A percentile compares a stretch with the other conserved stretches of the same genome.
Conservation (phyloP, 2,888 invertebrate species). For the Cephus pygmeus region DNA sequence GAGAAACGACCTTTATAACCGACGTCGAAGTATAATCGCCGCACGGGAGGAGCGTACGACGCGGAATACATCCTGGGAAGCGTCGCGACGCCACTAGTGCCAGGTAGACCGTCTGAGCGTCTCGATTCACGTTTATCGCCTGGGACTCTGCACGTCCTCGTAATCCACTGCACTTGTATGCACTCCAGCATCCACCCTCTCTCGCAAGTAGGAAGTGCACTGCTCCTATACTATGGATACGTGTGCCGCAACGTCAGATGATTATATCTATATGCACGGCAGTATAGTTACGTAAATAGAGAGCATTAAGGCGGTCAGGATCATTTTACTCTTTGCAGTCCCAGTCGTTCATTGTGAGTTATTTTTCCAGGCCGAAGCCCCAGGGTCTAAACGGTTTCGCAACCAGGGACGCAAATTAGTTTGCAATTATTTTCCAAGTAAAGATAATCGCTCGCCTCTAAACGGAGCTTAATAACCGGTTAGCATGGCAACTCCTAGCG, state of each 20-base stretch:
- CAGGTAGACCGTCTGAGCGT: neutral
- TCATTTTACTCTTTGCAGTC: neutral
- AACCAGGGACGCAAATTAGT: slow-evolving; percentile 20
- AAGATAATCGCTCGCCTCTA: slow-evolving; percentile 20
- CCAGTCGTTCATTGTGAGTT: neutral
- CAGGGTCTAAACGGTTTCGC: neutral
- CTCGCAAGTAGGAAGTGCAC: neutral
- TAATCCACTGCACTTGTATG: neutral
- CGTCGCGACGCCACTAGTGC: neutral
- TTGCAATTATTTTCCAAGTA: slow-evolving; percentile 24
- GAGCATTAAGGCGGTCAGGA: neutral
- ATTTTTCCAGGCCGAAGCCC: neutral
- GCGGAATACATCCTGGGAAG: neutral
- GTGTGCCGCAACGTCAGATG: neutral
- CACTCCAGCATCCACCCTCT: neutral
- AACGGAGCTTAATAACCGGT: slow-evolving; percentile 16
- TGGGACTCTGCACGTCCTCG: neutral
- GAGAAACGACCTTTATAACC: slow-evolving; percentile 35
- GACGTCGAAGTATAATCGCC: slow-evolving; percentile 32
- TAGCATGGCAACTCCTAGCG: neutral
- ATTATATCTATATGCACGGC: neutral
- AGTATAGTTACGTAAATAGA: neutral
- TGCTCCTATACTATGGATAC: neutral
- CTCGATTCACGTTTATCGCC: slow-evolving; percentile 1
- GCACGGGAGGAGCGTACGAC: neutral